These are phyloP conservation scores for Drosophila lowei DNA, from an alignment of 1,140 invertebrate genomes.

Conservation along the genomic window DNA sequence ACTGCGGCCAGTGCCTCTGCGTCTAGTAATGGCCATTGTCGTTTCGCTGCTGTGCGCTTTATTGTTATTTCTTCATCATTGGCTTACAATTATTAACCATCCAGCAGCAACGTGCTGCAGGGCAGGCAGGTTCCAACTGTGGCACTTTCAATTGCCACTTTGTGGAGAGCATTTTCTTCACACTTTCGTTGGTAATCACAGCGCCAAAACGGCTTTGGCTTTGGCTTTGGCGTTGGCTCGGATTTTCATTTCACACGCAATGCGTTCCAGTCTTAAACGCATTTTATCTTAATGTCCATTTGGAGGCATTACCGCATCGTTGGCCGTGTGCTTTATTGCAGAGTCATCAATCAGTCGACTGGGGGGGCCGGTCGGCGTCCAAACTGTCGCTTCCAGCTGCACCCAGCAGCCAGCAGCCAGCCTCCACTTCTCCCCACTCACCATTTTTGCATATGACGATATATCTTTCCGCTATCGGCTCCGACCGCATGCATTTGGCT, in stretches of 20 bases:
- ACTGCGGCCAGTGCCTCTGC: slow-evolving; percentile 24
- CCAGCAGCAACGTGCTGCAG: slow-evolving; percentile 30
- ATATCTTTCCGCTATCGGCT: slow-evolving; percentile 49
- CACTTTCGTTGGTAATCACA: slow-evolving; percentile 72
- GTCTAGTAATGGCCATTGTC: slow-evolving; percentile 31
- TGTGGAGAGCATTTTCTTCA: slow-evolving; percentile 60
- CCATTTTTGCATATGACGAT: slow-evolving; percentile 16
- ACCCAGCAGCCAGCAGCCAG: background rate
- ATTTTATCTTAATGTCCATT: slow-evolving; percentile 72
- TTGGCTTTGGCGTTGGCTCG: background rate
- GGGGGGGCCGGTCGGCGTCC: slow-evolving; percentile 10
- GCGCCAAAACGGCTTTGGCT: slow-evolving; percentile 46
- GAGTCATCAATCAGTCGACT: slow-evolving; percentile 65
- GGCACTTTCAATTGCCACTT: slow-evolving; percentile 63
- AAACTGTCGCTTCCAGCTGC: slow-evolving; percentile 22
- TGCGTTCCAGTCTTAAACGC: slow-evolving; percentile 50
- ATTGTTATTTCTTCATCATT: slow-evolving; percentile 70
- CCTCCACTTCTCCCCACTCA: background rate
- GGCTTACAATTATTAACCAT: slow-evolving; percentile 36
- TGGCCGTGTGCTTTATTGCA: slow-evolving; percentile 68
- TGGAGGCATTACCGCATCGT: slow-evolving; percentile 70
- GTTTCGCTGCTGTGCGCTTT: slow-evolving; percentile 64
- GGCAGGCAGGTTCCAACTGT: slow-evolving; percentile 10
- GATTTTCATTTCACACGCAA: slow-evolving; percentile 61
- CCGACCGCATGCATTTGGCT: slow-evolving; percentile 47